Percentiles rank a stretch among this genome's conserved stretches.
These are phyloP conservation scores for Muscidifurax raptorellus DNA, from an alignment of 1,140 invertebrate species.

Conservation along the genomic window DNA sequence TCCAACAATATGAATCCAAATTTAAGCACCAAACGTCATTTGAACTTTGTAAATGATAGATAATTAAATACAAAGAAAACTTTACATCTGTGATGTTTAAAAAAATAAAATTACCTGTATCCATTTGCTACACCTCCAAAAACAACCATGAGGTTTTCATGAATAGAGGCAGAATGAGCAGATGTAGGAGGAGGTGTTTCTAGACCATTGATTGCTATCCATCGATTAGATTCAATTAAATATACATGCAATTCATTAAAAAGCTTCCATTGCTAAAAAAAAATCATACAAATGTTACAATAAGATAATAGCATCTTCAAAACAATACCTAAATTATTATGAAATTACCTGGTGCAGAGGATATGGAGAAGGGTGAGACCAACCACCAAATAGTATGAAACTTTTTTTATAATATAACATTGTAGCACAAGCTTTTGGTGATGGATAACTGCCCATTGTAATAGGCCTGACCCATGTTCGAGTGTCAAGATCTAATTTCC, in stretches of 20 bases:
- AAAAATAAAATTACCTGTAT: slow-evolving; percentile 53
- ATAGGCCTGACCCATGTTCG: slow-evolving; percentile 88
- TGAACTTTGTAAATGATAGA: slow-evolving; percentile 74
- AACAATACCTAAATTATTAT: not conserved
- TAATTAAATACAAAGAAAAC: slow-evolving; percentile 28
- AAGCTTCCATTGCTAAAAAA: slow-evolving; percentile 81
- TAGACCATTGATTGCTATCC: slow-evolving; percentile 84
- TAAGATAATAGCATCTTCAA: slow-evolving; percentile 3
- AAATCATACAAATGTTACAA: slow-evolving; percentile 24
- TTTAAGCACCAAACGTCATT: slow-evolving; percentile 95
- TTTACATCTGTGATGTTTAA: slow-evolving; percentile 30
- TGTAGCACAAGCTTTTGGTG: slow-evolving; percentile 95
- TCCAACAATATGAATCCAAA: slow-evolving; percentile 86
- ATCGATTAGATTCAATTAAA: slow-evolving; percentile 88
- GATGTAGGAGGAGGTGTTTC: slow-evolving; percentile 86
- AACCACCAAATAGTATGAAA: slow-evolving; percentile 95
- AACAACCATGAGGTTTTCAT: slow-evolving; percentile 91
- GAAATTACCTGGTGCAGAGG: slow-evolving; percentile 88
- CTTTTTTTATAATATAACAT: slow-evolving; percentile 90
- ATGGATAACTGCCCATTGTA: slow-evolving; percentile 92
- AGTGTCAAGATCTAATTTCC: slow-evolving; percentile 92
- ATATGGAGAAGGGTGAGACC: slow-evolving; percentile 94
- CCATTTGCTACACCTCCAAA: slow-evolving; percentile 85
- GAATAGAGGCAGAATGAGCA: slow-evolving; percentile 95
- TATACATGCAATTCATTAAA: slow-evolving; percentile 97